Conservation (phyloP, 2,888 invertebrate genomes). For the Bedellia somnulentella region DNA sequence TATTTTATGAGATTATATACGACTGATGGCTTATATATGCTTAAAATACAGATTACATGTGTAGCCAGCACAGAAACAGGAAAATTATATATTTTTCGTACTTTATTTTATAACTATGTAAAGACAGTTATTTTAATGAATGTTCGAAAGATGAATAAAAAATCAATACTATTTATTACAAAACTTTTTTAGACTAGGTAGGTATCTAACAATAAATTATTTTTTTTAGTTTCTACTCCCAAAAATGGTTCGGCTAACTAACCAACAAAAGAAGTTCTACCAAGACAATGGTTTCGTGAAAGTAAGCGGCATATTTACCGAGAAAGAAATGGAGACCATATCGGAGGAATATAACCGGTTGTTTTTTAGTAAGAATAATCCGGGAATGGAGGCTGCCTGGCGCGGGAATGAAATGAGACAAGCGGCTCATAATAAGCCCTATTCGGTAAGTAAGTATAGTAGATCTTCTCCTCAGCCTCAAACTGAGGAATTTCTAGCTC, state of each 20-base stretch:
- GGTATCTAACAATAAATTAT: background rate
- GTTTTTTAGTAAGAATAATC: constrained; percentile 30
- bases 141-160: background rate
- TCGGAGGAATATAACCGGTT: constrained; percentile 35
- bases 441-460: constrained; percentile 12
- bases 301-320: constrained; percentile 28
- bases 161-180: background rate
- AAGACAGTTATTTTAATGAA: no score
- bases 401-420: constrained; percentile 33
- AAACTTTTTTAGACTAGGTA: background rate
- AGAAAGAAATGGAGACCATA: constrained; percentile 33
- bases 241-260: constrained; percentile 20
- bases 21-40: no score
- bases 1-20: no score
- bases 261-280: constrained; percentile 34
- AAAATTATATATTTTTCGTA: background rate
- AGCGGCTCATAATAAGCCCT: constrained; percentile 11
- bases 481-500: no score
- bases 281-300: constrained; percentile 44
- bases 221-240: background rate
- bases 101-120: no score
- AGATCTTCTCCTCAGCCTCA: no score
- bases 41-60: no score
- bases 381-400: constrained; percentile 43
- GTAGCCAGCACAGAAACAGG: no score